Percentiles rank a stretch among this genome's conserved stretches.
These are phyloP conservation scores for Flexamia atlantica DNA, from an alignment of 2,888 invertebrate species.

Conservation along the genomic window DNA sequence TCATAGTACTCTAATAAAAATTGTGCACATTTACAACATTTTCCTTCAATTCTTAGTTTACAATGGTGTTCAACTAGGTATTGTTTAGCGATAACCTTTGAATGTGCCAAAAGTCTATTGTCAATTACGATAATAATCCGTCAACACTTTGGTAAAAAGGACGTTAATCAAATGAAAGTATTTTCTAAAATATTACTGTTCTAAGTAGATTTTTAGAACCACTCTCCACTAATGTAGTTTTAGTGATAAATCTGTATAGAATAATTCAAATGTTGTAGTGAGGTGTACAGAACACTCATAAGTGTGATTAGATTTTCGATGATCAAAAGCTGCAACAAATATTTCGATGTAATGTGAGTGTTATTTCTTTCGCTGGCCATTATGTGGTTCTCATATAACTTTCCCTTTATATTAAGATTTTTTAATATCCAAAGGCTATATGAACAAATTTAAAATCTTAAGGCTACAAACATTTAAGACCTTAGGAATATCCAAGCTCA, in stretches of 20 bases:
- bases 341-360: background rate
- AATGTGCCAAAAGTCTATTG: conserved; percentile 9
- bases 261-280: background rate
- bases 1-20: no score
- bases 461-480: no score
- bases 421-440: no score
- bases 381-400: no score
- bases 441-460: no score
- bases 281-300: background rate
- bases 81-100: background rate
- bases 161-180: background rate
- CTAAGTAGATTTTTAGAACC: background rate
- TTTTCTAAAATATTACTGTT: conserved; percentile 3
- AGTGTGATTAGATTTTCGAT: background rate
- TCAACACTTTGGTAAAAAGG: background rate
- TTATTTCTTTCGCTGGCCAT: no score
- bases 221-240: background rate
- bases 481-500: no score
- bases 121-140: background rate
- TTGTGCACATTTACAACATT: no score
- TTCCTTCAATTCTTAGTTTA: no score
- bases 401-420: no score
- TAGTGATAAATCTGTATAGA: background rate
- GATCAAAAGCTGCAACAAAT: background rate
- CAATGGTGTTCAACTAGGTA: no score